phyloP scores from a whole-genome alignment of 1,140 invertebrate genomes.

The Doryteuthis pealeii region DNA sequence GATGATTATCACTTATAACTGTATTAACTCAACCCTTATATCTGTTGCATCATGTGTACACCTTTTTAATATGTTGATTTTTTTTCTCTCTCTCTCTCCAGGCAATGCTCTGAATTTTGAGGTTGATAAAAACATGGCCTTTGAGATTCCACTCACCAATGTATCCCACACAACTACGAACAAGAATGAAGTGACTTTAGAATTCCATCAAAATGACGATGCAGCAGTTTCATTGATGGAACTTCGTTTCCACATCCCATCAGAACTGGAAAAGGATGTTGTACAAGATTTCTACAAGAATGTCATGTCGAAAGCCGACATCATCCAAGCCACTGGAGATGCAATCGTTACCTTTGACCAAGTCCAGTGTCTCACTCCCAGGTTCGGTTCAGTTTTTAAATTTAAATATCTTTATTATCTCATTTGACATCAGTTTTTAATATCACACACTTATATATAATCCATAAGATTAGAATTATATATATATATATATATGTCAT shows the following conservation, averaged over 20 bases:
- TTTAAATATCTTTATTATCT: background rate
- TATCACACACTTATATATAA: too few species aligned
- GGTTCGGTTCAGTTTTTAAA: slow-evolving; percentile 64
- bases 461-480: too few species aligned
- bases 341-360: slow-evolving; percentile 96
- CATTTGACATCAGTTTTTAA: too few species aligned
- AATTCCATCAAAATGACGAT: slow-evolving; percentile 99
- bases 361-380: slow-evolving; percentile 96
- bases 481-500: too few species aligned
- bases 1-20: too few species aligned
- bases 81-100: slow-evolving; percentile 31
- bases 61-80: background rate
- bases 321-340: slow-evolving; percentile 96
- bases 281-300: slow-evolving; percentile 91
- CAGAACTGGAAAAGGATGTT: slow-evolving; percentile 68
- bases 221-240: slow-evolving; percentile 95
- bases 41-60: too few species aligned
- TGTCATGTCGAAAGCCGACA: slow-evolving; percentile 95
- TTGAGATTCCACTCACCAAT: slow-evolving; percentile 95
- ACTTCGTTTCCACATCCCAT: slow-evolving; percentile 96
- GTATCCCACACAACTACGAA: slow-evolving; percentile 96
- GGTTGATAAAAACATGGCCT: slow-evolving; percentile 81
- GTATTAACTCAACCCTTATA: too few species aligned
- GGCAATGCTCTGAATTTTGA: slow-evolving; percentile 89
- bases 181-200: slow-evolving; percentile 98